Evolutionary conservation across 2,888 invertebrate species (phyloP), one percentile per base, ranked within the genome.

Genomic region (Nemapogon koenigi): DNA sequence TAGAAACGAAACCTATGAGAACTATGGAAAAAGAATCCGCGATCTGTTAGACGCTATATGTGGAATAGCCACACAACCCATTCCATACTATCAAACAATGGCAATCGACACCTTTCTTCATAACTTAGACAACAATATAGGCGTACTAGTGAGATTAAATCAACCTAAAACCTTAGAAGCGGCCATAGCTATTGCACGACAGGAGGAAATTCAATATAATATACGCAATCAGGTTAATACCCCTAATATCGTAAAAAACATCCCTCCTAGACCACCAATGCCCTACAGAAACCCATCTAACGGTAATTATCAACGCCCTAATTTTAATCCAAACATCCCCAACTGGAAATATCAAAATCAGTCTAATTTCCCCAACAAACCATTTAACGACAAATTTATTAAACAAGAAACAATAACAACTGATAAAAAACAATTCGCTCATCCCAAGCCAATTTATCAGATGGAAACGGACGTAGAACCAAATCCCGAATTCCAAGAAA

Each of bases 91-190:
- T n/a, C 32, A 32, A 16, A 17, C 7, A 15, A 13, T 32, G 8
- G 32, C 32, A 18, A 17, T 32, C 16, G n/a, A 17, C n/a, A 32
- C 32, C n/a, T 32, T 32, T 17, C 10, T 17, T 18, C 17, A 17
- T 15, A 32, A 32, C 11, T 8, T 32, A 15, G 18, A 17, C 3
- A 18, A 32, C 13, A 17, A 32, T 16, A 32, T 32, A 32, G 4
- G 17, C 3, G 8, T 32, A 32, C 6, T 6, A 4, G 18, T 32
- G 3, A 32, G 11, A 17, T 18, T 17, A 3, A 3, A 3, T 7
- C 32, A 32, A 16, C 32, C 32, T 6, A 32, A 16, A 32, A 13
- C 13, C 3, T 17, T 32, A 6, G 32, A 16, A 16, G 13, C 3
- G 3, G 32, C 32, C 10, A 17, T 32, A 17, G 32, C 32, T 8